Evolutionary conservation across 2,113 vertebrate genomes (phyloP).

Genomic region (Hemicordylus capensis): DNA sequence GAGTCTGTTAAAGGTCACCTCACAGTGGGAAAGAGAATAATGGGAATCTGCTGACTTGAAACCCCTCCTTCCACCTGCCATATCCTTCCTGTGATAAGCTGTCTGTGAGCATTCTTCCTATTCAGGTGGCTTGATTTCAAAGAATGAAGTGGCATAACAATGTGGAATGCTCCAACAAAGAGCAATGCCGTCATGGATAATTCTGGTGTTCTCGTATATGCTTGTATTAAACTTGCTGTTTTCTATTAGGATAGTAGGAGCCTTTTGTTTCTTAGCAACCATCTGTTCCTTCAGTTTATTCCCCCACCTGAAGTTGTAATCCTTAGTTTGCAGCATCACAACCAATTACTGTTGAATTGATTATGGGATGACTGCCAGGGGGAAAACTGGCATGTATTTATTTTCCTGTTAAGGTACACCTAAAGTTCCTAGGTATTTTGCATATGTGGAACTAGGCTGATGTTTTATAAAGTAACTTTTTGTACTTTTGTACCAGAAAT

Average conservation of each 20-base stretch:
- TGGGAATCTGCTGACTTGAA: background rate
- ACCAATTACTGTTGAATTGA: conserved; percentile 65
- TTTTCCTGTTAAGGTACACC: conserved; percentile 31
- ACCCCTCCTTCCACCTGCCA: background rate
- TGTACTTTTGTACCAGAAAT: conserved; percentile 27
- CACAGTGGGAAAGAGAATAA: background rate
- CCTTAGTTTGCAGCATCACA: conserved; percentile 51
- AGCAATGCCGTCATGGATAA: background rate
- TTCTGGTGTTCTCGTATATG: background rate
- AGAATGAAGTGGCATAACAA: background rate
- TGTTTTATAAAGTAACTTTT: conserved; percentile 8
- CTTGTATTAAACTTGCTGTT: background rate
- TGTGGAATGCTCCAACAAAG: background rate
- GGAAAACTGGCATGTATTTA: conserved; percentile 7
- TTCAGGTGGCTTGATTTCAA: background rate
- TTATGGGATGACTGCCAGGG: conserved; percentile 42
- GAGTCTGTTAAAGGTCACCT: background rate
- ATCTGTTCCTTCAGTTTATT: conserved; percentile 61
- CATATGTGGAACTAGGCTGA: background rate
- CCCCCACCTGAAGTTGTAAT: conserved; percentile 55
- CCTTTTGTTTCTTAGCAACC: conserved; percentile 40
- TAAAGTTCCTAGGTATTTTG: conserved; percentile 2
- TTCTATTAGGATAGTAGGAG: conserved; percentile 23
- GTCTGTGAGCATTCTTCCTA: background rate
- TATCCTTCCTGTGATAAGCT: background rate